A percentile compares a stretch with the other conserved stretches of the same genome.
phyloP scores from a whole-genome alignment of 2,113 vertebrate genomes.

The Anguilla japonica region DNA sequence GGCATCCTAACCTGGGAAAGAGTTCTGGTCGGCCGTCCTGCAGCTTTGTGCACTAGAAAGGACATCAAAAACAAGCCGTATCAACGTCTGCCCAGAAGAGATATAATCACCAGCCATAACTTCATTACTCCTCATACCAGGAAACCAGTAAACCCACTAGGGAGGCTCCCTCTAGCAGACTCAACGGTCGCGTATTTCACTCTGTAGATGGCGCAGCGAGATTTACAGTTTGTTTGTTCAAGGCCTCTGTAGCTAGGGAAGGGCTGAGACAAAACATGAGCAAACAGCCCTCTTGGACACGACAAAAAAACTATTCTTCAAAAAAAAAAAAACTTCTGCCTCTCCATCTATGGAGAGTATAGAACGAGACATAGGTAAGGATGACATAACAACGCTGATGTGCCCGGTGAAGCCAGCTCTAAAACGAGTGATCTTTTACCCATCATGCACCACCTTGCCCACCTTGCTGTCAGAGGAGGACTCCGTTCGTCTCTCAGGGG shows the following conservation, averaged over 20 bases:
- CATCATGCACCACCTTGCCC: background rate
- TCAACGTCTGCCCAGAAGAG: background rate
- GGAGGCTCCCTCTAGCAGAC: background rate
- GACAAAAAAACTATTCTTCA: background rate
- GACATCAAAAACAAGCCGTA: background rate
- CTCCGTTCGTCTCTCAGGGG: constrained; percentile 33
- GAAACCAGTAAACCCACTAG: background rate
- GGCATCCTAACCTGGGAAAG: constrained; percentile 67
- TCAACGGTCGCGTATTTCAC: background rate
- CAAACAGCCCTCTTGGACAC: background rate
- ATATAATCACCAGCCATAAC: background rate
- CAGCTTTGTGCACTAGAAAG: constrained; percentile 51
- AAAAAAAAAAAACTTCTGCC: background rate
- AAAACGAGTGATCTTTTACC: constrained; percentile 3
- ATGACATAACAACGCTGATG: background rate
- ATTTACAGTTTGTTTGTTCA: background rate
- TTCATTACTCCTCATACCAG: background rate
- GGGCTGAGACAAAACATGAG: background rate
- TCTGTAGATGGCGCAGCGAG: background rate
- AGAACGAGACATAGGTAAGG: background rate
- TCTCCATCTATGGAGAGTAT: background rate
- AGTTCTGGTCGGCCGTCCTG: constrained; percentile 58
- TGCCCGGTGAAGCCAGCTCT: no score
- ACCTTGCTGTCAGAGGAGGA: constrained; percentile 18
- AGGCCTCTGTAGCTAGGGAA: background rate